Evolutionary conservation across 1,140 invertebrate genomes (phyloP), one percentile per base, ranked within the genome.

Genomic region (Bacillus rossius): DNA sequence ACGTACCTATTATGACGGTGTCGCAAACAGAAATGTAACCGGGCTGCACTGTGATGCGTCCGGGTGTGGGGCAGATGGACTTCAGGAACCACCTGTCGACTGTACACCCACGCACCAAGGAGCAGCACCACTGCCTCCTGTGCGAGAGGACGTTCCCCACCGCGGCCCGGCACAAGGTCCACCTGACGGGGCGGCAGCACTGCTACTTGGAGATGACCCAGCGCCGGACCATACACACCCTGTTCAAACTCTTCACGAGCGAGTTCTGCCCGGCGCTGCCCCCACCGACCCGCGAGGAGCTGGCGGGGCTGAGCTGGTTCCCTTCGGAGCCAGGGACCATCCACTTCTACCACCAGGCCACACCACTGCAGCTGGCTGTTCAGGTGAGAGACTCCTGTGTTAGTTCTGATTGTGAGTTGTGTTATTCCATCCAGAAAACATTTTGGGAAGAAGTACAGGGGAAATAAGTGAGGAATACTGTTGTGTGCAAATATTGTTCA

Each of bases 141-240:
- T 77, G 75, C 41, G 75, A 76, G 58, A 71, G 71, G 43, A 75
- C 73, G 71, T 77, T 76, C 26, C 70, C 74, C 17, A 71, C 73
- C 1, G 67, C 70, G 1, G 62, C 70, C 17, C 64, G 73, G 48
- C 72, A 73, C 55, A 65, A 68, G 45, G 65, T 67, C n/a, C 75
- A 77, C 60, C 66, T 77, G 38, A 64, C 64, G 19, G 74, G 75
- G 16, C 75, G 76, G 52, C 71, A 76, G 57, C 75, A 76, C 55
- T 68, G 71, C 41, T 73, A 75, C 25, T 73, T 71, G 40, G 75
- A 77, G 65, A 59, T 73, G 10, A 71, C 69, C 5, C 75, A 77
- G 57, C 69, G 75, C 34, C 69, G 75, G 63, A 75, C 74, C 8
- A 73, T 77, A 43, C 75, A 77, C 43, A 69, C 75, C 16, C 65